Evolutionary conservation across 2,888 invertebrate genomes (phyloP), one percentile per base, ranked within the genome.

Genomic region (Bimastos eiseni): DNA sequence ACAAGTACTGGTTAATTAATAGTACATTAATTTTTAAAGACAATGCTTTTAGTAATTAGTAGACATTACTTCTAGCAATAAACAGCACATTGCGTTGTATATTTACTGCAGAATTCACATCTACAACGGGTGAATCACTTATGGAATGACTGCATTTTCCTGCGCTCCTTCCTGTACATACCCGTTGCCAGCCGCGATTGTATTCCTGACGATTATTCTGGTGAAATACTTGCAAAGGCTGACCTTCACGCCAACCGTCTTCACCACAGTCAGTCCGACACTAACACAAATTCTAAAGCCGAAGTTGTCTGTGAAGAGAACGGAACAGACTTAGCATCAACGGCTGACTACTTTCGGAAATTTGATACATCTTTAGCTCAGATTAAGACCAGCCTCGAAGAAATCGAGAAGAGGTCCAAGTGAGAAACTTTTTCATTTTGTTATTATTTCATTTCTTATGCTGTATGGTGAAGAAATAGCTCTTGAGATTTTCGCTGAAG

Each of bases 141-240:
- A 86, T 86, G 86, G 86, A 86, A 86, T 36, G 86, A 86, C 86
- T 86, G 86, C 36, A 86, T 86, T 36, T 86, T 86, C 36, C 36
- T 34, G 17, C 86, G 37, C 37, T 36, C 86, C 5, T 86, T 86
- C 37, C 37, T 86, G 24, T 86, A 86, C 37, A 86, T 86, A 86
- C 86, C 86, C 34, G 24, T 86, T 37, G 86, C 37, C 19, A 86
- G 86, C 15, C 86, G 37, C 24, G 86, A 86, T 4, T 34, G 21
- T 34, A 86, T 86, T 36, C 86, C 86, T 2, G 86, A 36, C 6
- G 86, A 15, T 33, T 86, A 86, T 86, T 36, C 34, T 36, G 86
- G 86, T 6, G 86, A 86, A 36, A 5, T 86, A 37, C 37, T 86
- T 86, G 30, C 36, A 1, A 86, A 86, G 86, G 37, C 86, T 34